Evolutionary conservation across 2,797 vertebrate genomes (phyloP).

Genomic region (Nothura maculosa): DNA sequence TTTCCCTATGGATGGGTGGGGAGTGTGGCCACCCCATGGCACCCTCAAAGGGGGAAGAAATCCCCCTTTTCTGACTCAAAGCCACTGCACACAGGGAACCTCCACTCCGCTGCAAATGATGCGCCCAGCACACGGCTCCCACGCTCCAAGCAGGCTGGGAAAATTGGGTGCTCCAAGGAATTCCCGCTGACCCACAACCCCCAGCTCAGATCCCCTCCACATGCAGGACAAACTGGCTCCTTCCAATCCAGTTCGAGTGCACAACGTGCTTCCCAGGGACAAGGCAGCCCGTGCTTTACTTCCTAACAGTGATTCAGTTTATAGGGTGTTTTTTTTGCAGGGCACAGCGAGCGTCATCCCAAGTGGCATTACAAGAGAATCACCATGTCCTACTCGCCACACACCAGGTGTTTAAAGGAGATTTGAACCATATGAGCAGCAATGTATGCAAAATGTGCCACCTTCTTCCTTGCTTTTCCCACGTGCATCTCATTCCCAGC

Average conservation of each 20-base stretch:
- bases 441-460: no score
- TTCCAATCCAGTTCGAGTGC: slow-evolving; percentile 71
- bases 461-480: no score
- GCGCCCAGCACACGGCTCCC: slow-evolving; percentile 14
- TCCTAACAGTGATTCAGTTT: slow-evolving; percentile 65
- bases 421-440: no score
- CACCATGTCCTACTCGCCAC: neutral
- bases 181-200: slow-evolving; percentile 74
- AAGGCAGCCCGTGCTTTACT: slow-evolving; percentile 57
- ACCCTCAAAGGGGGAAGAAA: neutral
- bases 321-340: neutral
- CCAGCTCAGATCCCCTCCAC: slow-evolving; percentile 65
- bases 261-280: slow-evolving; percentile 49
- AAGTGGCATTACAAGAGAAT: slow-evolving; percentile 44
- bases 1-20: neutral
- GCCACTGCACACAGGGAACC: neutral
- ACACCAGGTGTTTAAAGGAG: slow-evolving; percentile 32
- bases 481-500: slow-evolving; percentile 54
- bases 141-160: slow-evolving; percentile 7
- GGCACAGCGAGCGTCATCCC: slow-evolving; percentile 43
- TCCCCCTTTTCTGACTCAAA: neutral
- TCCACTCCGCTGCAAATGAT: no score
- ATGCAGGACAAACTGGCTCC: slow-evolving; percentile 70
- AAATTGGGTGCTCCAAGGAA: neutral
- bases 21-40: no score